Evolutionary conservation across 2,888 invertebrate species (phyloP).

Genomic region (Amiota mariae): DNA sequence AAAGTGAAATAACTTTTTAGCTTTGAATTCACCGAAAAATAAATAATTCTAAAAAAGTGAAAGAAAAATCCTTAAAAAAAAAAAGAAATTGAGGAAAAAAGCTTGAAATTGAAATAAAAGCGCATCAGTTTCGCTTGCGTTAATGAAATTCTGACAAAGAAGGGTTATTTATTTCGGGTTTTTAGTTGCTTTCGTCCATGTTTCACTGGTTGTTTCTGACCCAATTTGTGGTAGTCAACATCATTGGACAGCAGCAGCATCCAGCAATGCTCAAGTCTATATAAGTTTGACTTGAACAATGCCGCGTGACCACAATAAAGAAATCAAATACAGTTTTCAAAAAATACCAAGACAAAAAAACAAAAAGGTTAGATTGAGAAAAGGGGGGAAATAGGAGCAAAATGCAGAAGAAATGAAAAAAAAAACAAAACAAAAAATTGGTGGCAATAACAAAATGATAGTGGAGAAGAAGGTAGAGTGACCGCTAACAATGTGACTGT

Average conservation of each 20-base stretch:
- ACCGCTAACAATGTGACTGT: too few relatives aligned
- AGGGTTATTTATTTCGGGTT: conserved; percentile 2
- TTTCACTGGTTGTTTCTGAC: conserved; percentile 4
- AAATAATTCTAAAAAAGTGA: background rate
- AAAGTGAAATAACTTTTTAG: conserved; percentile 1
- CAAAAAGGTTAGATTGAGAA: background rate
- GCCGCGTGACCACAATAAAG: conserved; percentile 38
- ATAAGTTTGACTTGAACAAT: conserved; percentile 8
- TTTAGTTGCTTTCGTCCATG: background rate
- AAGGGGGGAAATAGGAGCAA: background rate
- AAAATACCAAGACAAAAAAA: background rate
- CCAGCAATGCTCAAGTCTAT: background rate
- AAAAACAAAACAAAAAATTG: too few relatives aligned
- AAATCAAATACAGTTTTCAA: conserved; percentile 31
- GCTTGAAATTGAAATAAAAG: background rate
- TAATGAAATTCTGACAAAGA: conserved; percentile 23
- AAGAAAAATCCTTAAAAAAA: background rate
- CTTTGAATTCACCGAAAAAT: background rate
- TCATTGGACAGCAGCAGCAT: background rate
- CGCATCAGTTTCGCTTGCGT: conserved; percentile 11
- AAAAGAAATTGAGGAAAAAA: too few relatives aligned
- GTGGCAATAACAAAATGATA: conserved; percentile 7
- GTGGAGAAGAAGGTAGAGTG: background rate
- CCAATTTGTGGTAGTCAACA: conserved; percentile 13
- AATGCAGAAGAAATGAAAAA: background rate